Evolutionary conservation across 2,113 vertebrate species (phyloP), one percentile per base, ranked within the genome.

Genomic region (Nerophis ophidion): DNA sequence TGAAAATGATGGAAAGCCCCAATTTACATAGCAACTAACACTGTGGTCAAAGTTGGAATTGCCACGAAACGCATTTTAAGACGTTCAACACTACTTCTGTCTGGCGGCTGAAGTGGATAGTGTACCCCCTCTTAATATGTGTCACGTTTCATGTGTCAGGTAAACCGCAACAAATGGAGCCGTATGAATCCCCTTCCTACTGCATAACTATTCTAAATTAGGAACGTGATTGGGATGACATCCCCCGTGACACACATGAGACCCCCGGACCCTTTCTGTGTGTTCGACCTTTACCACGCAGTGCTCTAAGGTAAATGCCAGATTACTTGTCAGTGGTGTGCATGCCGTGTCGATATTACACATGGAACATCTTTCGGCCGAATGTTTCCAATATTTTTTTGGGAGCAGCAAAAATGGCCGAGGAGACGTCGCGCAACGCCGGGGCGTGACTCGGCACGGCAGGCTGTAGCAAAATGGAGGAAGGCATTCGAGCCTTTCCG

Each of bases 371-470:
- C 81, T 63, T 72, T 84, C 72, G 61, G 79, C 51, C 26, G 40
- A 75, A 86, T 86, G 70, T 36, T 68, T 76, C 58, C 74, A 80
- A 81, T 80, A 75, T 85, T 69, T 85, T 69, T 26, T 84, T 79
- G 70, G 70, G 76, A 76, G 66, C 66, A 45, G 73, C 87, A 74
- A 26, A 26, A 87, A 87, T 90, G 85, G 87, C 85, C 86, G 67
- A 90, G 76, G 55, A 83, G 73, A 77, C 57, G 16, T 48, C 53
- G 45, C 13, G 74, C 26, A 26, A 26, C 26, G 55, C 66, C 76
- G 73, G 79, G 79, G 66, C 77, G 62, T 71, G 51, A 48, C 40
- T 33, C 9, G 56, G 33, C 51, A 52, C 36, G 50, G 38, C 53
- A 17, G n/a, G 8, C 44, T 2, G 7, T 17, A 42, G 58, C 51